Base-by-base conservation (phyloP, 2,888 invertebrate species). In the Thalpophila matura region DNA sequence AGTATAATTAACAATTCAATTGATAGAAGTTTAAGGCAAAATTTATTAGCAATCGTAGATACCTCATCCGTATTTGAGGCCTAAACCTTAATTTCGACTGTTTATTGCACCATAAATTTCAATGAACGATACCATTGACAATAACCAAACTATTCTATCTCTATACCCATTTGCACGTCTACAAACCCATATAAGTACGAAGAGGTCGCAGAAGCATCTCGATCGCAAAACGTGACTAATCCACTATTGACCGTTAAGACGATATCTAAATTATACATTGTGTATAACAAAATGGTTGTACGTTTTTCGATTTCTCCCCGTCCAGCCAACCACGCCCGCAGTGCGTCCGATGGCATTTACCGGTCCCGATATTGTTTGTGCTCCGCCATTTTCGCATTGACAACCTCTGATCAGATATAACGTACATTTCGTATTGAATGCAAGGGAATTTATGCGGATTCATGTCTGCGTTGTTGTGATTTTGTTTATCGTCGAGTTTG, bases 231-330 rank as follows among this genome's bases (percentile, higher is more conserved):
- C 89, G 89, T 89, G 89, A 89, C 88, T 84, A 87, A 86, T 88
- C 80, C 86, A 62, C 60, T 66, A 67, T 72, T 86, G 83, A 86
- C 86, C 88, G 85, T 83, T 86, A 85, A 79, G 79, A 75, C 79
- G 86, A 87, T 89, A 89, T 89, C 88, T 87, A 87, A 88, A 88
- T 89, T 88, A 88, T 86, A 86, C 85, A 87, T 86, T 88, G 86
- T 82, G 76, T 75, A 75, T 78, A 79, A 85, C 83, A 79, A 83
- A 85, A 83, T 80, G 76, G 82, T 78, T 80, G 58, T 69, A 63
- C 62, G 71, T 80, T 79, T 77, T 79, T 77, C 66, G 77, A 79
- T 79, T 83, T 79, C 83, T 78, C 80, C 64, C 40, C 58, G 61
- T 40, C 63, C 65, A 56, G 65, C 22, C 45, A 67, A 65, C 77